Evolutionary conservation across 2,888 invertebrate species (phyloP), one percentile per base, ranked within the genome.

Genomic region (Tromatobia lineatoria): DNA sequence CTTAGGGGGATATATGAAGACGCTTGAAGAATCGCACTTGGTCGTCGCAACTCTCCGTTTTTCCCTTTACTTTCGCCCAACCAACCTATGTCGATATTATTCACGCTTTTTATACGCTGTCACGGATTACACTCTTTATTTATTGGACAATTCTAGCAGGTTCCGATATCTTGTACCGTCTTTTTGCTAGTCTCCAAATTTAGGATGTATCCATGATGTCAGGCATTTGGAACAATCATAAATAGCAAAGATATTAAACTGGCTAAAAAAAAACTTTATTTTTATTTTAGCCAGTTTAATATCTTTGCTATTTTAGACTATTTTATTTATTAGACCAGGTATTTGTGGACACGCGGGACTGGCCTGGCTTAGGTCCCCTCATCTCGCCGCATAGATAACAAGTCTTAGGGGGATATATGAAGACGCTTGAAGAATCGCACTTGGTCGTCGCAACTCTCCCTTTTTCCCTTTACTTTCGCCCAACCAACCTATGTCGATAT

Each of bases 291-390:
- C n/a, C n/a, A n/a, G n/a, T n/a, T n/a, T n/a, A n/a, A n/a, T n/a
- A n/a, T n/a, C n/a, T n/a, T n/a, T n/a, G n/a, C n/a, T n/a, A n/a
- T n/a, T n/a, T n/a, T n/a, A n/a, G n/a, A n/a, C n/a, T n/a, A n/a
- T n/a, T n/a, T n/a, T n/a, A n/a, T n/a, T n/a, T n/a, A n/a, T n/a
- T n/a, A n/a, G 34, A 25, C 23, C 70, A 70, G 70, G 70, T 52
- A 70, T 34, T 70, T 23, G 52, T 20, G 52, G 57, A 67, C 76
- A 66, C 52, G 75, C 38, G 38, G 38, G 38, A 3, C 52, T n/a
- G 75, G 7, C 38, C 67, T 66, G 76, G 76, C 66, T 76, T 67
- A 67, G 57, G 76, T 47, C 13, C 67, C 54, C 67, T 70, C 66
- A 18, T 76, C 76, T 42, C 54, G 54, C 54, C 23, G 1, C 54